Base-by-base conservation (phyloP, 2,113 vertebrate genomes). In the Pseudorhombus dupliciocellatus region DNA sequence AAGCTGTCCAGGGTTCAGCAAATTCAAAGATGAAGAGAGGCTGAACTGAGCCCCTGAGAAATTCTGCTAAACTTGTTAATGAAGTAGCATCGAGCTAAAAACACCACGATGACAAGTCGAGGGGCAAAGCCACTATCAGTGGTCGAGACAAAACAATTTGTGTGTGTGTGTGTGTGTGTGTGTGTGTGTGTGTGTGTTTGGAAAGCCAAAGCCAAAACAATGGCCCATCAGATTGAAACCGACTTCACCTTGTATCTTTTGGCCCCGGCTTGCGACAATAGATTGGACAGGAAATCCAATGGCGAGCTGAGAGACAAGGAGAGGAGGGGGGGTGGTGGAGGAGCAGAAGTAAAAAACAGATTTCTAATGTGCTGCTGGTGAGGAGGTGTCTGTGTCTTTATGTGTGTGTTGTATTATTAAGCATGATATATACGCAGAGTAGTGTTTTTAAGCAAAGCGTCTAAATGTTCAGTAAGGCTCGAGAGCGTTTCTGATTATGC, bases 231-330 rank as follows among this genome's bases (percentile, higher is more conserved):
- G 95, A 95, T 95, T 95, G 94, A 93, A 96, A 95, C 91, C 90
- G 94, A 96, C 95, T 96, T 95, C 94, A 94, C 88, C 95, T 95
- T 95, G 94, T 95, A 95, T 95, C 95, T 95, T 92, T 92, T 91
- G 93, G 52, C 91, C 89, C 88, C 86, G 91, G 87, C 87, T 77
- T 92, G 88, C 88, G 78, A 92, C 94, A 94, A 95, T 93, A 95
- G 95, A 95, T 96, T 95, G 95, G 94, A 92, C 93, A 92, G 94
- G 94, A 95, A 97, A 95, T 94, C 94, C 91, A 94, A 95, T 94
- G 94, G 93, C 79, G 75, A 90, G 89, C 89, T 89, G 88, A 95
- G 92, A 94, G 92, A 93, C 92, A 92, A 90, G 69, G 31, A 66
- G 34, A 84, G 53, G 69, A 78, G 83, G 84, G 87, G 87, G 85